A percentile compares a stretch with the other conserved stretches of the same genome.
phyloP scores from a whole-genome alignment of 1,140 invertebrate genomes.

The Metopolophium dirhodum region DNA sequence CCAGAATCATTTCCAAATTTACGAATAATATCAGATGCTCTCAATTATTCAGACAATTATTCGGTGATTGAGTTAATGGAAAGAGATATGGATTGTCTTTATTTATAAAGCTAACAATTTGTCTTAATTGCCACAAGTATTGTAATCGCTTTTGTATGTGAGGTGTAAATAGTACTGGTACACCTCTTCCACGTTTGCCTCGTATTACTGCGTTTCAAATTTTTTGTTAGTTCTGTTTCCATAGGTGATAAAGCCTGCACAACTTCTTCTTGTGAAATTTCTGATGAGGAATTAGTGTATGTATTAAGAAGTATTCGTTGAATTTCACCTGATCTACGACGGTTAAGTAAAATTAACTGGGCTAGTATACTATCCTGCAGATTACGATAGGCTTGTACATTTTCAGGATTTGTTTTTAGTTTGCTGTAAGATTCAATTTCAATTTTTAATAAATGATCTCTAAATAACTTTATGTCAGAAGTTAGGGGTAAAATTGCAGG shows the following conservation, averaged over 20 bases:
- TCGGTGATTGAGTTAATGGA: constrained; percentile 1
- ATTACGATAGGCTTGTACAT: no score
- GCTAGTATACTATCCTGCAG: no score
- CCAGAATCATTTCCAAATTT: not conserved
- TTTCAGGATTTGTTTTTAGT: no score
- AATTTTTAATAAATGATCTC: not conserved
- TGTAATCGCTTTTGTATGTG: constrained; percentile 6
- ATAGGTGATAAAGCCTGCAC: no score
- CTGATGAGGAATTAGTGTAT: not conserved
- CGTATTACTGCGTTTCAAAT: not conserved
- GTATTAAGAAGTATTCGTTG: not conserved
- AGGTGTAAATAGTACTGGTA: not conserved
- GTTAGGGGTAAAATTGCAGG: not conserved
- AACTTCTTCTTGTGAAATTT: not conserved
- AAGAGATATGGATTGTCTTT: not conserved
- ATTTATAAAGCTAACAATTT: not conserved
- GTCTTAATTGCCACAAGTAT: not conserved
- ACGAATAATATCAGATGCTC: not conserved
- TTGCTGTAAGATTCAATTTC: no score
- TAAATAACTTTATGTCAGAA: not conserved
- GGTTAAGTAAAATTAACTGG: not conserved
- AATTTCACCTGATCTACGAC: not conserved
- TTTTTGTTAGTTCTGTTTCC: not conserved
- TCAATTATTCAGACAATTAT: not conserved
- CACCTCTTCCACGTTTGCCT: not conserved